phyloP scores from a whole-genome alignment of 2,113 vertebrate species.

The Harpagus bidentatus region DNA sequence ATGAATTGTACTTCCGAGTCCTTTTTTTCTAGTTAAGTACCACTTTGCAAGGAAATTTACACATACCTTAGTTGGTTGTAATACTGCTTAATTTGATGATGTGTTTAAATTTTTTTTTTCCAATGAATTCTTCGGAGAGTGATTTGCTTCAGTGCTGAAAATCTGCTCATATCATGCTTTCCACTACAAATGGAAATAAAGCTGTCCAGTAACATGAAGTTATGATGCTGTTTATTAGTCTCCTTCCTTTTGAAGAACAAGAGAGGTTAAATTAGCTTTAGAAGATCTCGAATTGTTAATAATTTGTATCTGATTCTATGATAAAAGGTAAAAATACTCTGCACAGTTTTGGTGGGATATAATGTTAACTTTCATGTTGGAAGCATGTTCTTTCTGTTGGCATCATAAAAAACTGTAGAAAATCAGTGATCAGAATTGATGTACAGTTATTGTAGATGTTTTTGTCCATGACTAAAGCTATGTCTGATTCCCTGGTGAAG shows the following conservation, averaged over 20 bases:
- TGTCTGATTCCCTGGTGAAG: background rate
- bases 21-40: background rate
- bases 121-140: background rate
- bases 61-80: background rate
- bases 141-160: background rate
- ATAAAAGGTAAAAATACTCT: background rate
- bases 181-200: background rate
- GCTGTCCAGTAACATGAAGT: background rate
- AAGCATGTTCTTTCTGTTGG: rapidly evolving
- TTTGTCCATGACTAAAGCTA: background rate
- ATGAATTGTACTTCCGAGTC: background rate
- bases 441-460: background rate
- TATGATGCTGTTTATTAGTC: background rate
- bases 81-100: background rate
- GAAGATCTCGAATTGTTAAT: background rate
- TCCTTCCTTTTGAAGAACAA: background rate
- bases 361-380: background rate
- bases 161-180: background rate
- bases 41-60: background rate
- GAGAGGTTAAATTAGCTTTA: background rate
- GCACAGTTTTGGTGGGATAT: background rate
- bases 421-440: background rate
- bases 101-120: background rate
- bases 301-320: background rate
- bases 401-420: background rate